phyloP scores from a whole-genome alignment of 2,888 invertebrate genomes.

The Amblyteles armatorius region DNA sequence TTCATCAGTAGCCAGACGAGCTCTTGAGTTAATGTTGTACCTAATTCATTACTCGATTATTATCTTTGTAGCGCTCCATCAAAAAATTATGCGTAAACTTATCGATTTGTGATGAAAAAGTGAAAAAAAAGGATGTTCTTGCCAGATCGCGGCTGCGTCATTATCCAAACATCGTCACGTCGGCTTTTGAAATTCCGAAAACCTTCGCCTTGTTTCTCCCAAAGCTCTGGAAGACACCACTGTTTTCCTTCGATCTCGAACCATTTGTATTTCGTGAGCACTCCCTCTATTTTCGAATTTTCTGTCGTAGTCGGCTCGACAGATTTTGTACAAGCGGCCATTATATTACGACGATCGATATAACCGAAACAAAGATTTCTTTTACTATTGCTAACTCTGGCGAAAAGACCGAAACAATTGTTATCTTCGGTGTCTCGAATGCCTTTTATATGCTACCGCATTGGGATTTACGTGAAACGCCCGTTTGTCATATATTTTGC shows the following conservation, averaged over 20 bases:
- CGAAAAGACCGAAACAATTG: not conserved
- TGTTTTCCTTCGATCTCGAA: constrained; percentile 88
- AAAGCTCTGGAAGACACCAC: constrained; percentile 89
- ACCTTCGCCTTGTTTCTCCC: constrained; percentile 86
- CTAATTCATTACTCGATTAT: constrained; percentile 85
- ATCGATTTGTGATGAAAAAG: constrained; percentile 10
- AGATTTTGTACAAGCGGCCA: not conserved
- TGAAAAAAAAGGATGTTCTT: not conserved
- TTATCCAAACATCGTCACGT: constrained; percentile 89
- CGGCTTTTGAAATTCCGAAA: constrained; percentile 89
- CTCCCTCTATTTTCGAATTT: not conserved
- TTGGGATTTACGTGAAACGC: not conserved
- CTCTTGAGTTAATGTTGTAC: constrained; percentile 88
- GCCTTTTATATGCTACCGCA: not conserved
- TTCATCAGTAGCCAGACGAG: constrained; percentile 91
- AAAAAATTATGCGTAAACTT: not conserved
- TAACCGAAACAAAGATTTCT: not conserved
- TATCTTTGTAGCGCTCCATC: not conserved
- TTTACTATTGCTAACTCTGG: not conserved
- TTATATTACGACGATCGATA: not conserved
- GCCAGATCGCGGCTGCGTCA: constrained; percentile 90
- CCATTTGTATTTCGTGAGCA: not conserved
- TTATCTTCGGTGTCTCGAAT: not conserved
- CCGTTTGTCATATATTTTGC: not conserved
- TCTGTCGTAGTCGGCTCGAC: not conserved